Percentiles rank a stretch among this genome's conserved stretches.
Evolutionary conservation across 2,113 vertebrate genomes (phyloP).

Genomic region (Collichthys lucidus): DNA sequence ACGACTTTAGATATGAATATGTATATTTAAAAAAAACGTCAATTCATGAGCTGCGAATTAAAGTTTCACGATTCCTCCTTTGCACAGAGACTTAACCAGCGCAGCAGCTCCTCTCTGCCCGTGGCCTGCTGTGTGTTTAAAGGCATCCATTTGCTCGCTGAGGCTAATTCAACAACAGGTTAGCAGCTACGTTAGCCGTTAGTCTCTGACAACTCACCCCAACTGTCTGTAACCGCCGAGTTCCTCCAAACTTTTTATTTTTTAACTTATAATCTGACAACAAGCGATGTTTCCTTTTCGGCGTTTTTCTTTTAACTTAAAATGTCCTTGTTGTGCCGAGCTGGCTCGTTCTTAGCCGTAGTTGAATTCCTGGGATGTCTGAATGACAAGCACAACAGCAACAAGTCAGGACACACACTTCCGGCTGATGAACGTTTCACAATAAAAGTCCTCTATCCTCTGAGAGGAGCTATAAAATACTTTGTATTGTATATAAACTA

Average conservation of each 20-base stretch:
- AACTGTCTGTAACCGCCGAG: neutral
- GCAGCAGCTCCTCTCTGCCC: constrained; percentile 56
- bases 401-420: neutral
- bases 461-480: too few relatives aligned
- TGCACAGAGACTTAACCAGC: neutral
- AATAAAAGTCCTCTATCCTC: constrained; percentile 42
- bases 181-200: constrained; percentile 51
- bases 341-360: constrained; percentile 22
- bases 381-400: constrained; percentile 76
- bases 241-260: neutral
- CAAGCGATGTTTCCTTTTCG: neutral
- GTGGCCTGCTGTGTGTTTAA: neutral
- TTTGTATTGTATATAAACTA: neutral
- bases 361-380: constrained; percentile 80
- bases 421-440: constrained; percentile 16
- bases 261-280: neutral
- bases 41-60: too few relatives aligned
- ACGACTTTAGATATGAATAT: too few relatives aligned
- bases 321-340: constrained; percentile 43
- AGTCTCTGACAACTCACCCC: constrained; percentile 61
- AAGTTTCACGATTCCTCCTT: neutral
- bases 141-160: constrained; percentile 73
- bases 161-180: constrained; percentile 73
- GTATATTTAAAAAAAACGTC: too few relatives aligned
- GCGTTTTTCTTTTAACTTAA: neutral